Base-by-base conservation (phyloP, 2,797 vertebrate genomes). In the Crax fasciolata region DNA sequence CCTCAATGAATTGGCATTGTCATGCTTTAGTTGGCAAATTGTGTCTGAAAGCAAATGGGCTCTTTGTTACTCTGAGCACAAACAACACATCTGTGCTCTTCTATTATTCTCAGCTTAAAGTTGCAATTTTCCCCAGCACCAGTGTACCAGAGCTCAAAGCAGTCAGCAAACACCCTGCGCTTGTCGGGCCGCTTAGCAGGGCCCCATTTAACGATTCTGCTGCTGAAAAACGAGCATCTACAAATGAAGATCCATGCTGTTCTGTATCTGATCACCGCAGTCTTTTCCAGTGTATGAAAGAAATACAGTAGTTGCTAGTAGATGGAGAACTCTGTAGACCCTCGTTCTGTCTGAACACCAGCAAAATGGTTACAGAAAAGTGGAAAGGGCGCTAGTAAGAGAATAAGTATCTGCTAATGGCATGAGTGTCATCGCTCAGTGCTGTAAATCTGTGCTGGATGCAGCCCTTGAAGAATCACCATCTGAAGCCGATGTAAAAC, bases 61-160 rank as follows among this genome's bases (percentile, higher is more conserved):
- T 38, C 49, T 41, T 1, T 6, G 13, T 63, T 71, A 30, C 46
- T 48, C 76, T 15, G 52, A 93, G 71, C 63, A 46, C 52, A 70
- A 91, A 82, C 25, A 82, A 62, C 88, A 30, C 73, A 61, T 78
- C 63, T 86, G 70, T 81, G 55, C 51, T 84, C 27, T 41, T 71
- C 39, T 57, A 1, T 57, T 58, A 12, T 59, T 73, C 65, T 92
- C 83, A 79, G 70, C 57, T 62, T 82, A 72, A 89, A 95, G 83
- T 77, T 94, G 68, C 89, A 35, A 12, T 87, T 97, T 95, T 84
- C 86, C 68, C 72, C 80, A 68, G 44, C 57, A 78, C 28, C 38
- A 41, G 27, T 7, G 43, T 39, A 11, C 51, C 49, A 17, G 68
- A 62, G 82, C 73, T 72, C 79, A 77, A 30, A 54, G 75, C 32